Evolutionary conservation across 1,140 invertebrate species (phyloP).

Genomic region (Calliopsis andreniformis): DNA sequence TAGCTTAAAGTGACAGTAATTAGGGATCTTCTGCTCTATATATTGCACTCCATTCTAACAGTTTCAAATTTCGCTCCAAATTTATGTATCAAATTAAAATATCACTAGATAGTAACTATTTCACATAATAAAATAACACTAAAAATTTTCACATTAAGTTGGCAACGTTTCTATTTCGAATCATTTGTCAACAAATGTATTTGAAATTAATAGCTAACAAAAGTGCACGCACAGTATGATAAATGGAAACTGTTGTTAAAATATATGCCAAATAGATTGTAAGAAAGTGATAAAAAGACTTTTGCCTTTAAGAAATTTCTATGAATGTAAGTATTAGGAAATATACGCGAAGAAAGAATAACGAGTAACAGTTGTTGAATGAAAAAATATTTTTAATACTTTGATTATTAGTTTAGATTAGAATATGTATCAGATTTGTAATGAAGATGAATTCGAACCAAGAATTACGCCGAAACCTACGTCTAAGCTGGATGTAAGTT

Average conservation of each 20-base stretch:
- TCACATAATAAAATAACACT: too few species aligned
- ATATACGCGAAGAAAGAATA: too few species aligned
- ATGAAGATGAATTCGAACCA: constrained; percentile 69
- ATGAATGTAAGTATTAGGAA: not conserved
- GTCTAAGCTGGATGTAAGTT: constrained; percentile 63
- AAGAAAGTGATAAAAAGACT: too few species aligned
- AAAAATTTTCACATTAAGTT: constrained; percentile 2
- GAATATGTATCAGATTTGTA: constrained; percentile 42
- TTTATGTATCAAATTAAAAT: too few species aligned
- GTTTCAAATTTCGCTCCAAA: too few species aligned
- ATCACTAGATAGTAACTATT: too few species aligned
- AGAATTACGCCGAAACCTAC: constrained; percentile 64
- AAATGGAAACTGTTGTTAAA: not conserved
- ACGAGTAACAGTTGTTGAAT: not conserved
- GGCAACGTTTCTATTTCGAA: constrained; percentile 33
- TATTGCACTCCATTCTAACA: too few species aligned
- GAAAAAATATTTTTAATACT: not conserved
- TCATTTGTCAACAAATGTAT: constrained; percentile 22
- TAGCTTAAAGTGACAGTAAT: too few species aligned
- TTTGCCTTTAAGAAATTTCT: too few species aligned
- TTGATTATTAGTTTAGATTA: constrained; percentile 2
- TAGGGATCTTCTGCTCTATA: too few species aligned
- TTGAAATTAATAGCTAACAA: constrained; percentile 23
- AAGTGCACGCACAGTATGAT: not conserved
- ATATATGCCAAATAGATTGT: too few species aligned